These are phyloP conservation scores for Bos indicus DNA, from an alignment of 2,113 vertebrate genomes.

Conservation along the genomic window DNA sequence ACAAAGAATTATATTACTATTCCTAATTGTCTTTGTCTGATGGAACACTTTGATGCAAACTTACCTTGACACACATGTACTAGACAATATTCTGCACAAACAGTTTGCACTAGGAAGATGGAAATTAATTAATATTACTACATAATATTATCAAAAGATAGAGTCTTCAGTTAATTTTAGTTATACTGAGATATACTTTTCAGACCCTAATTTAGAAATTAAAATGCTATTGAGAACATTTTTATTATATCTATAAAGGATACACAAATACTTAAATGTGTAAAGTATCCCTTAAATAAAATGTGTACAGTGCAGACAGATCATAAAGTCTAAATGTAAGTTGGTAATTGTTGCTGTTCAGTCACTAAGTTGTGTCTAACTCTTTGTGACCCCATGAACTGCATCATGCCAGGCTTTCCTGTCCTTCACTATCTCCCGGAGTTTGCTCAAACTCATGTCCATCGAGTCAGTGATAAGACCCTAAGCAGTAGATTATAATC, in stretches of 20 bases:
- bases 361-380: neutral
- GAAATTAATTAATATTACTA: neutral
- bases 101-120: neutral
- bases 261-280: neutral
- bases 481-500: neutral
- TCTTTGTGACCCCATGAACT: neutral
- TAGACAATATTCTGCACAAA: neutral
- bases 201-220: neutral
- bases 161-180: neutral
- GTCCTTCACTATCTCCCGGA: neutral
- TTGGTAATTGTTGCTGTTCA: neutral
- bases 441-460: neutral
- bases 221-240: neutral
- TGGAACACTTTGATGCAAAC: neutral
- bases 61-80: neutral
- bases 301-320: neutral
- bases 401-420: neutral
- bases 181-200: neutral
- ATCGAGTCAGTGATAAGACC: neutral
- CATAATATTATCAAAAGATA: neutral
- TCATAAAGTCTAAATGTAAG: neutral
- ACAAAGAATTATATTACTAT: neutral
- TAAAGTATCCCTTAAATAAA: neutral
- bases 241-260: neutral
- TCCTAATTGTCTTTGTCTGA: neutral